Conservation (phyloP, 2,888 invertebrate species). For the Acanthopleura granulata region DNA sequence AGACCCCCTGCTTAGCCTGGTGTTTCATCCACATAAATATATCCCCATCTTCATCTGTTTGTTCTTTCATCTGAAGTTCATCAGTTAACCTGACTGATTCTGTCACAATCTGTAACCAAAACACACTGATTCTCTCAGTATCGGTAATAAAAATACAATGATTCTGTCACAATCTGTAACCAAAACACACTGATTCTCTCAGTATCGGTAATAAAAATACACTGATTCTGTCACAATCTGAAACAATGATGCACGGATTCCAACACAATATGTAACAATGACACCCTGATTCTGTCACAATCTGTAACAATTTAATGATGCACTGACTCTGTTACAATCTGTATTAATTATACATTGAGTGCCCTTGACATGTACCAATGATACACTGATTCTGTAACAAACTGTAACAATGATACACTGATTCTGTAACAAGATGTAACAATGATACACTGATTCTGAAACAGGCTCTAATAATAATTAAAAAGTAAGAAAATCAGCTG, state of each 20-base stretch:
- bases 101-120: constrained; percentile 55
- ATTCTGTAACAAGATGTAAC: not conserved
- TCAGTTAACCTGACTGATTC: constrained; percentile 66
- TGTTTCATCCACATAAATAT: constrained; percentile 66
- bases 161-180: not conserved
- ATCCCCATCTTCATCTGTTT: constrained; percentile 67
- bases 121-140: not conserved
- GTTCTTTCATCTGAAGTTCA: constrained; percentile 50
- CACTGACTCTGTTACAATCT: constrained; percentile 1
- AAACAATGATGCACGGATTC: not conserved
- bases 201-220: not conserved
- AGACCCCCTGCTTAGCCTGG: constrained; percentile 65
- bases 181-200: not conserved
- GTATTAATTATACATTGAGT: not conserved
- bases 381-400: not conserved
- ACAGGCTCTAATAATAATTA: not conserved
- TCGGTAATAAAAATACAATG: not conserved
- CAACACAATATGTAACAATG: not conserved
- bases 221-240: not conserved
- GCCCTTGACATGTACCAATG: not conserved
- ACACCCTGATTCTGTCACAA: not conserved
- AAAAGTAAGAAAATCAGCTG: no score
- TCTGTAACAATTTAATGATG: not conserved
- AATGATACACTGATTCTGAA: not conserved
- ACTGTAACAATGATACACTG: not conserved